Evolutionary conservation across 1,140 invertebrate genomes (phyloP), one percentile per base, ranked within the genome.

Genomic region (Drosophila triauraria): DNA sequence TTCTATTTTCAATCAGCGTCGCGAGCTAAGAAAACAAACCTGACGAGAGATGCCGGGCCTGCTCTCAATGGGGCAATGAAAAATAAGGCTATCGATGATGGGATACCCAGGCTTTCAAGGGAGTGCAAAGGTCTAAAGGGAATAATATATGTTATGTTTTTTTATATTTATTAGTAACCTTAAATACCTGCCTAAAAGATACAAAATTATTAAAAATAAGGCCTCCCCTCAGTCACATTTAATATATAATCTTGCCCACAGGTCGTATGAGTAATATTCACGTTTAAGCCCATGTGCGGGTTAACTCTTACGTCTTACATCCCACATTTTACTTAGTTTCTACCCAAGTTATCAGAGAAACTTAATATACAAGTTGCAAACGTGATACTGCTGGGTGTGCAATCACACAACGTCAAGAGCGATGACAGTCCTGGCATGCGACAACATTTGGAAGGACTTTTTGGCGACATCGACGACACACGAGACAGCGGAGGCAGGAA

Each of bases 1-100:
- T 84, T 88, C 85, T 75, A 90, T 88, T 84, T 90, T 88, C 84
- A 88, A 88, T 90, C 84, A 80, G 64, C 71, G 60, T 40, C 43
- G 59, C 60, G 61, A 50, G 50, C 53, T 38, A 80, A 50, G 53
- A 74, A 65, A 78, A 78, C 57, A 79, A 75, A 78, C 78, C 84
- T 57, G 70, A 70, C 12, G 23, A 84, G 75, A 84, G 71, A 81
- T 80, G 70, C 67, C 64, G 47, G 54, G n/a, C 30, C 53, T 23
- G 44, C 58, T 44, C 38, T 44, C 8, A n/a, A 70, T 15, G 7
- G 40, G 59, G 54, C 30, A 43, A 48, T 8, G 25, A 12, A 13
- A 43, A 23, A 17, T 6, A n/a, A 56, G 35, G 53, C 53, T 64
- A 27, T 0, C 25, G 44, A 48, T 62, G 12, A 35, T 15, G 23